These are phyloP conservation scores for Papilio polyxenes DNA, from an alignment of 1,140 invertebrate species.

Conservation along the genomic window DNA sequence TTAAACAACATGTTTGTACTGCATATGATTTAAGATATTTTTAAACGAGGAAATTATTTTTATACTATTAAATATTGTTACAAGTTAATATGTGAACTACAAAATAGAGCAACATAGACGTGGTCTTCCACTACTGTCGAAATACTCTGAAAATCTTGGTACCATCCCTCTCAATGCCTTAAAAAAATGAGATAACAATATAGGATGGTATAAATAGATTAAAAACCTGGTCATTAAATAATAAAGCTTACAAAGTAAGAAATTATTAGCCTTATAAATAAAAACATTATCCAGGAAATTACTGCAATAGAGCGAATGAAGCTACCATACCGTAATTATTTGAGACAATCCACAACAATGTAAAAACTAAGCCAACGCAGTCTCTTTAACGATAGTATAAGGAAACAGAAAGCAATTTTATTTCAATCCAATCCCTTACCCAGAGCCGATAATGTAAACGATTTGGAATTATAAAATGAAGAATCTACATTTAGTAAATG, in stretches of 20 bases:
- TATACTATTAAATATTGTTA: neutral
- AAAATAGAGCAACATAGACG: neutral
- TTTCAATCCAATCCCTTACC: neutral
- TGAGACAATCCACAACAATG: constrained; percentile 7
- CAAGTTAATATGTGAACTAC: neutral
- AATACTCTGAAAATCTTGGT: no score
- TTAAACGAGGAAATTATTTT: neutral
- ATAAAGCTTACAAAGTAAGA: neutral
- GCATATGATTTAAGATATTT: neutral
- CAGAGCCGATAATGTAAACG: no score
- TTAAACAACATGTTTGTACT: neutral
- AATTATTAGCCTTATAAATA: constrained; percentile 27
- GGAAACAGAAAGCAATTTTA: neutral
- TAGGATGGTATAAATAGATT: neutral
- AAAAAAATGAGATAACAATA: constrained; percentile 12
- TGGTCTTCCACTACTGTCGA: no score
- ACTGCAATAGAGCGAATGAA: constrained; percentile 12
- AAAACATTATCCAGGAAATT: constrained; percentile 29
- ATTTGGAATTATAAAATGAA: neutral
- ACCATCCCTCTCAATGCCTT: no score
- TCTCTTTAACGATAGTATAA: neutral
- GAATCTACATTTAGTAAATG: no score
- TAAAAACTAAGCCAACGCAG: constrained; percentile 18
- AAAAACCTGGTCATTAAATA: neutral
- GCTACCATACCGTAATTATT: constrained; percentile 32